Conservation (phyloP, 2,888 invertebrate genomes). For the Seira ritae region DNA sequence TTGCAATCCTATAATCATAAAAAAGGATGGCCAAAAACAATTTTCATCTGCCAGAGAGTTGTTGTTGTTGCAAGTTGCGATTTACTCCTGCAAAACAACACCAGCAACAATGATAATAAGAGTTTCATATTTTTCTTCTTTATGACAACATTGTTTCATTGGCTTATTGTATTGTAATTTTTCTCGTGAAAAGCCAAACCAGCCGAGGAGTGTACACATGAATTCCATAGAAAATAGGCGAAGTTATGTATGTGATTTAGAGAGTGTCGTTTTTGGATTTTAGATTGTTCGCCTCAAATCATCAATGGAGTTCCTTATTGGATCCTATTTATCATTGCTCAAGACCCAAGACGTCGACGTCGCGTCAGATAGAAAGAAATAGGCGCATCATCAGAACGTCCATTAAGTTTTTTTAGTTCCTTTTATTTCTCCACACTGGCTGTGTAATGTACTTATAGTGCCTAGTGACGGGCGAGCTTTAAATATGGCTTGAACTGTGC, state of each 20-base stretch:
- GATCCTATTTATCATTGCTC: constrained; percentile 28
- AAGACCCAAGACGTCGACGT: not conserved
- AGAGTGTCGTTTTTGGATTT: constrained; percentile 6
- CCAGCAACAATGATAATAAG: constrained; percentile 28
- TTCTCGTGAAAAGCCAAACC: constrained; percentile 9
- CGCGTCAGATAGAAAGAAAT: constrained; percentile 2
- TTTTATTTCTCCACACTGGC: not conserved
- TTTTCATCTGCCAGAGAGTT: not conserved
- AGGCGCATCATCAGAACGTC: not conserved
- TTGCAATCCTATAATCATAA: constrained; percentile 57
- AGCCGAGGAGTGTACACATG: not conserved
- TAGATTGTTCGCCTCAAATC: not conserved
- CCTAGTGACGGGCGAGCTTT: not conserved
- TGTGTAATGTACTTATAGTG: not conserved
- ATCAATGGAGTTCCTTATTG: constrained; percentile 40
- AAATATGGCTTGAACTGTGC: not conserved
- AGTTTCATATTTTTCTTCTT: not conserved
- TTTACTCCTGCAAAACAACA: constrained; percentile 17
- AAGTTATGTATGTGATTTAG: not conserved
- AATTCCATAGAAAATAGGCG: not conserved
- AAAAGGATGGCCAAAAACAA: not conserved
- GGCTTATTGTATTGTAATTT: constrained; percentile 40
- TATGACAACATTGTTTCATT: constrained; percentile 32
- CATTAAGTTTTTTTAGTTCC: not conserved
- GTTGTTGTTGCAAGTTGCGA: not conserved